Evolutionary conservation across 2,888 invertebrate species (phyloP).

Genomic region (Dendrolimus pini): DNA sequence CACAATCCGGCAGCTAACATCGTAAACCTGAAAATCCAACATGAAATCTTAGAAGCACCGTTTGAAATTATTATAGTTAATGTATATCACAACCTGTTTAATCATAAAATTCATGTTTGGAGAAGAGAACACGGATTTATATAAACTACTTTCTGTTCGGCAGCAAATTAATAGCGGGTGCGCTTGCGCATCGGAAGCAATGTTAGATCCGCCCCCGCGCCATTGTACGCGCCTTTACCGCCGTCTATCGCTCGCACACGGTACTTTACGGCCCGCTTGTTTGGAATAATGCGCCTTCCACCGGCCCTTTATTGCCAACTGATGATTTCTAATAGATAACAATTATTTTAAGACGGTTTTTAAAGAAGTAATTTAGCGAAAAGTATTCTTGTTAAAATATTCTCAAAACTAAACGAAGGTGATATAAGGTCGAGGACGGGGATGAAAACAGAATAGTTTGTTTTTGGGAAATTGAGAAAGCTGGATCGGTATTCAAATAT

Average conservation of each 20-base stretch:
- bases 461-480: too few species aligned
- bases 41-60: too few species aligned
- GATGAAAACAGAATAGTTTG: too few species aligned
- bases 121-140: too few species aligned
- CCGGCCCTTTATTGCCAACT: slow-evolving; percentile 32
- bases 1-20: too few species aligned
- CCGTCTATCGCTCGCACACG: slow-evolving; percentile 32
- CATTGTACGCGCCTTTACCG: slow-evolving; percentile 36
- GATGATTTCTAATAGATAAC: slow-evolving; percentile 48
- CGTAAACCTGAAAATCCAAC: too few species aligned
- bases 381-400: not conserved
- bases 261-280: slow-evolving; percentile 30
- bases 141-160: not conserved
- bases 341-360: slow-evolving; percentile 13
- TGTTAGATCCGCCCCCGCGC: slow-evolving; percentile 44
- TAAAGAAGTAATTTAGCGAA: not conserved
- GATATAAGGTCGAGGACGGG: too few species aligned
- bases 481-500: too few species aligned
- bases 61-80: too few species aligned
- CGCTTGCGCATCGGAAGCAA: slow-evolving; percentile 27
- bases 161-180: slow-evolving; percentile 26
- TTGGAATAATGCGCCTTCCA: slow-evolving; percentile 33
- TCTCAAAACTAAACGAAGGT: too few species aligned
- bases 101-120: too few species aligned
- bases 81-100: too few species aligned